Percentiles rank a stretch among this genome's conserved stretches.
Conservation (phyloP, 2,113 vertebrate species). For the Accipiter cooperii region DNA sequence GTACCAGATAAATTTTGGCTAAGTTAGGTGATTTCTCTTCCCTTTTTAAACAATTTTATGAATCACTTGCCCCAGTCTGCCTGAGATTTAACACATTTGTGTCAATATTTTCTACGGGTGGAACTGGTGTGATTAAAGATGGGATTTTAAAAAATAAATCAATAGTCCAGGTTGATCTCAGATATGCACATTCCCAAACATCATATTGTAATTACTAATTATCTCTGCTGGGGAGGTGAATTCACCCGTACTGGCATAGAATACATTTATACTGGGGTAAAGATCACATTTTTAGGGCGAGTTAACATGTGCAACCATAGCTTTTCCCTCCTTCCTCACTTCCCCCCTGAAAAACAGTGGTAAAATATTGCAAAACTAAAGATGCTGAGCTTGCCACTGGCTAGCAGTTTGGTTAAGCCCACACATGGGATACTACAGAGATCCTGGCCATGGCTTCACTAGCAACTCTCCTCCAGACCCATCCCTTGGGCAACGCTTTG, state of each 20-base stretch:
- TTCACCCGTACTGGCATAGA: not conserved
- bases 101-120: not conserved
- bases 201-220: not conserved
- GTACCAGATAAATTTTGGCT: not conserved
- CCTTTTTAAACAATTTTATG: not conserved
- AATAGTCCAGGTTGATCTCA: not conserved
- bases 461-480: not conserved
- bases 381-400: not conserved
- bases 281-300: not conserved
- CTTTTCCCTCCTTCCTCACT: not conserved
- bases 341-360: not conserved
- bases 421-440: not conserved
- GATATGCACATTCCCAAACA: not conserved
- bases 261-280: not conserved
- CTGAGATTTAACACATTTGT: not conserved
- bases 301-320: not conserved
- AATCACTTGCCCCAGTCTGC: not conserved
- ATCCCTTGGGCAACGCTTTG: not conserved
- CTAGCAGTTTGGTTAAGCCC: not conserved
- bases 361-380: not conserved
- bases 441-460: rapidly evolving
- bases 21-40: not conserved
- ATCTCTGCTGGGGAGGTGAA: not conserved
- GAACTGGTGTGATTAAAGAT: not conserved
- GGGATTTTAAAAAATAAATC: not conserved